Evolutionary conservation across 2,888 invertebrate genomes (phyloP).

Genomic region (Drosophila fulvimacula): DNA sequence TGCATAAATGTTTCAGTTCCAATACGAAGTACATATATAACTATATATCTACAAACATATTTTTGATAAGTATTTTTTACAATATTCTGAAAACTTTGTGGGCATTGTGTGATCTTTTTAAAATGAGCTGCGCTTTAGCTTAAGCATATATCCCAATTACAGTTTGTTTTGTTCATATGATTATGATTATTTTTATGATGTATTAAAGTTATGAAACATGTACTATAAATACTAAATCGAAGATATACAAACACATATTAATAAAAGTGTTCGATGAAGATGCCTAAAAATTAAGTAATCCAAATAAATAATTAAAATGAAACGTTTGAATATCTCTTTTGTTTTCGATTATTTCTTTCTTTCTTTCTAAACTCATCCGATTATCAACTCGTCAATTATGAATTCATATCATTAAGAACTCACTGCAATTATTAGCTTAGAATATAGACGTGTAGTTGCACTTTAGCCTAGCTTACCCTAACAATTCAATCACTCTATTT

Average conservation of each 20-base stretch:
- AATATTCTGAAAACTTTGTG: constrained; percentile 52
- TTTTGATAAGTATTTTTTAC: constrained; percentile 77
- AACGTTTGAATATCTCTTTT: constrained; percentile 46
- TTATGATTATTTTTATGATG: constrained; percentile 77
- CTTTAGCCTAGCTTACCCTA: constrained; percentile 28
- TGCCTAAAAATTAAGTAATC: constrained; percentile 70
- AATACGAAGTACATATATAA: constrained; percentile 26
- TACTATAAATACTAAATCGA: constrained; percentile 65
- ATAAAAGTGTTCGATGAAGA: constrained; percentile 63
- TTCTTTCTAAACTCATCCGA: constrained; percentile 34
- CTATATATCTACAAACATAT: constrained; percentile 35
- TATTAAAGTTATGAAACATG: constrained; percentile 76
- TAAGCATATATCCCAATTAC: constrained; percentile 65
- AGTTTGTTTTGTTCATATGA: constrained; percentile 77
- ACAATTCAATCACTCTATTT: constrained; percentile 32
- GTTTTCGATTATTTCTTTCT: constrained; percentile 8
- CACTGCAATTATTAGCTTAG: constrained; percentile 31
- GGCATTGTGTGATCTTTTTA: constrained; percentile 74
- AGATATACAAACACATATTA: constrained; percentile 38
- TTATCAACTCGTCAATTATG: constrained; percentile 43
- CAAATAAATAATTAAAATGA: constrained; percentile 69
- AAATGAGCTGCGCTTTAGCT: constrained; percentile 65
- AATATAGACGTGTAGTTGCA: constrained; percentile 36
- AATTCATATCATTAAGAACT: constrained; percentile 49
- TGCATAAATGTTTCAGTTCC: constrained; percentile 50